Conservation (phyloP, 1,140 invertebrate species). For the Muscidifurax raptorellus region DNA sequence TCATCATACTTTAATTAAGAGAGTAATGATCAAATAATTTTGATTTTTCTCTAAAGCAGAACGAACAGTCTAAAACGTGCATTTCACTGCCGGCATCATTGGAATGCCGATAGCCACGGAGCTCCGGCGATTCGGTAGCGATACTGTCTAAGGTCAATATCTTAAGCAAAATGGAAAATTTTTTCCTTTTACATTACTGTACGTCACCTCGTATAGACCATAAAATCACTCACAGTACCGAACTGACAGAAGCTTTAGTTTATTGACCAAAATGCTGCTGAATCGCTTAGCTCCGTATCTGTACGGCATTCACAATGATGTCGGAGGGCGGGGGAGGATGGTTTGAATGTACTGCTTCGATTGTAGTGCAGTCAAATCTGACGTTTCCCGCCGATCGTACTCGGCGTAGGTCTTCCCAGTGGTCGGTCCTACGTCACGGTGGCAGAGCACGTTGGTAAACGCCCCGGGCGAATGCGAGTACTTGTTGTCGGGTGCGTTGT, state of each 20-base stretch:
- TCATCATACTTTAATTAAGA: not conserved
- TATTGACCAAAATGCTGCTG: not conserved
- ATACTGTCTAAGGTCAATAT: not conserved
- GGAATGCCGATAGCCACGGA: not conserved
- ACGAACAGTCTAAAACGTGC: slow-evolving; percentile 4
- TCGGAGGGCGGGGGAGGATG: slow-evolving; percentile 12
- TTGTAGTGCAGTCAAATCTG: not conserved
- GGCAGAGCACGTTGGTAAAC: not conserved
- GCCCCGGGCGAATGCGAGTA: slow-evolving; percentile 25
- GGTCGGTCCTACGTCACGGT: slow-evolving; percentile 15
- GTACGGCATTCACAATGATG: not conserved
- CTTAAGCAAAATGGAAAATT: not conserved
- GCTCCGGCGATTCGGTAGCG: not conserved
- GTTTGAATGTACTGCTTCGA: not conserved
- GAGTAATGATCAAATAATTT: not conserved
- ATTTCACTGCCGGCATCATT: not conserved
- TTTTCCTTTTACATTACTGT: not conserved
- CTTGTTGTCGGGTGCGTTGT: slow-evolving; percentile 18
- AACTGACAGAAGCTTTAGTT: not conserved
- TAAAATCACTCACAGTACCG: too few species aligned
- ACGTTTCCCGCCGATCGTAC: not conserved
- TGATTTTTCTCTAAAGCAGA: slow-evolving; percentile 12
- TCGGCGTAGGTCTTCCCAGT: slow-evolving; percentile 32
- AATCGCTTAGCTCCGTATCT: not conserved
- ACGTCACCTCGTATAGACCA: too few species aligned